Conservation (phyloP, 2,888 invertebrate genomes). For the Nysson spinosus region DNA sequence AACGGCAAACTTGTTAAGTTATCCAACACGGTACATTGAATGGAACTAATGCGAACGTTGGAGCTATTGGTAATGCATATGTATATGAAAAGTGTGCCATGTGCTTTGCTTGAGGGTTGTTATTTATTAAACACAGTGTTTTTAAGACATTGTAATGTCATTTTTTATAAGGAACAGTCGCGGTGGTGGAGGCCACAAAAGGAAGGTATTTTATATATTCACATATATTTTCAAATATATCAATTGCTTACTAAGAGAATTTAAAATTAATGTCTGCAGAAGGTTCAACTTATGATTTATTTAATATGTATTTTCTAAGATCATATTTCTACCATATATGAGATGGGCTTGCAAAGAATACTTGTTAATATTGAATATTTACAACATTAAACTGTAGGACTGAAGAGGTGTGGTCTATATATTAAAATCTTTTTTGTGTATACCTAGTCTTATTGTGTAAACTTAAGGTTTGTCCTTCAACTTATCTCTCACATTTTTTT, state of each 20-base stretch:
- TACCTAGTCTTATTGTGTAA: not conserved
- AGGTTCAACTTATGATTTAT: not conserved
- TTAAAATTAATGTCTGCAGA: not conserved
- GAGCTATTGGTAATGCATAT: constrained; percentile 1
- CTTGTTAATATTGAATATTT: not conserved
- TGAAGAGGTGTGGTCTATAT: no score
- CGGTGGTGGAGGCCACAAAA: constrained; percentile 53
- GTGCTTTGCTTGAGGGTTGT: constrained; percentile 29
- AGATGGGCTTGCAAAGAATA: no score
- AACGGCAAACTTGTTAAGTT: no score
- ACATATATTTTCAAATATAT: constrained; percentile 1
- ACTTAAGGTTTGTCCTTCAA: constrained; percentile 17
- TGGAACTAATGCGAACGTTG: no score
- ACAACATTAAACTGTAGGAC: not conserved
- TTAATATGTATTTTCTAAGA: no score
- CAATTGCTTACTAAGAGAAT: not conserved
- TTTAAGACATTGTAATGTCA: constrained; percentile 61
- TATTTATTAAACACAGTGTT: constrained; percentile 9
- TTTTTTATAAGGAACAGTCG: constrained; percentile 70
- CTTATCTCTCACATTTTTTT: constrained; percentile 20
- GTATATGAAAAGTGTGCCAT: constrained; percentile 26
- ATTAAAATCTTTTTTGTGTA: no score
- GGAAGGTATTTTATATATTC: constrained; percentile 63
- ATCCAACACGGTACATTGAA: no score
- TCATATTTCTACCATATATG: no score